Base-by-base conservation (phyloP, 2,797 vertebrate genomes). In the Mastacembelus armatus region DNA sequence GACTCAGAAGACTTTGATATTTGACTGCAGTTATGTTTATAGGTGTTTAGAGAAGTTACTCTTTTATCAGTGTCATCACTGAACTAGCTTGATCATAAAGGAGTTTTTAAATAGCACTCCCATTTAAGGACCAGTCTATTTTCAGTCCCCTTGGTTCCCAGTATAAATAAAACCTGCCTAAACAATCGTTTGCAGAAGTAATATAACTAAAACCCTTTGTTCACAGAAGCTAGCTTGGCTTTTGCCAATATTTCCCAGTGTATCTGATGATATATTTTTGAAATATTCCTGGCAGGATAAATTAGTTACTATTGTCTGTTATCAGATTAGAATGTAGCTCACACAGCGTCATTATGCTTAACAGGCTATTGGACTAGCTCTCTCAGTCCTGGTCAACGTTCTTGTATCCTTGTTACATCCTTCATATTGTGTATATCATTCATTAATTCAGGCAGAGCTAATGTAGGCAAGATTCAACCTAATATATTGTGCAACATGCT, bases 1-100 rank as follows among this genome's bases (percentile, higher is more conserved):
- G 27, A 68, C 39, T 35, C 14, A 1, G 7, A 40, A 44, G 51
- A 56, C 72, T n/a, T n/a, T 71, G 61, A 83, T 62, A 42, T 65
- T 30, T 55, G 51, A 61, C 29, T 35, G 45, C n/a, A 35, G 47
- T 59, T 29, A 19, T 36, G 32, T 58, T 71, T 64, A 54, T 8
- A 47, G 52, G 12, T 42, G 10, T 43, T 57, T 4, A 62, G 44
- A 10, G 33, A n/a, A n/a, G n/a, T n/a, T n/a, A n/a, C n/a, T n/a
- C n/a, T n/a, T n/a, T n/a, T n/a, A n/a, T n/a, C n/a, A n/a, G n/a
- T 48, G 30, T 54, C 62, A 63, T 75, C 38, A 48, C 1, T 27
- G 32, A 47, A 32, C 22, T 18, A 21, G 22, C 10, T 15, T 36
- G n/a, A 70, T 70, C 11, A 55, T 2, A 22, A 49, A 50, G 24